Conservation (phyloP, 2,888 invertebrate genomes). For the Scaptomyza reducta region DNA sequence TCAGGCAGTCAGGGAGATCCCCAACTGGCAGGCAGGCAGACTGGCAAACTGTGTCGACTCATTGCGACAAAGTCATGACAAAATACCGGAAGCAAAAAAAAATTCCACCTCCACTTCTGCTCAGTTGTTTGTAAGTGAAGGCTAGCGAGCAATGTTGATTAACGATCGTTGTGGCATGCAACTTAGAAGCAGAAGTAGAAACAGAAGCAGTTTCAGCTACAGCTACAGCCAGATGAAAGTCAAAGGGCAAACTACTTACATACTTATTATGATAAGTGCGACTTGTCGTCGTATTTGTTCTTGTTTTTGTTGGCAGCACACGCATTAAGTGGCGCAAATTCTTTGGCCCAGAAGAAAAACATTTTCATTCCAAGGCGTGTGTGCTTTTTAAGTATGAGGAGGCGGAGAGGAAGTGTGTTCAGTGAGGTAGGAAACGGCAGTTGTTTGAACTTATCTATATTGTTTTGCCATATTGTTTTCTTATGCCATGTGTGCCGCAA, state of each 20-base stretch:
- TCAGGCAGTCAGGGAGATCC: background rate
- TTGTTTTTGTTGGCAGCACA: constrained; percentile 34
- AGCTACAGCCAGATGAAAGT: constrained; percentile 28
- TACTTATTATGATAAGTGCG: constrained; percentile 48
- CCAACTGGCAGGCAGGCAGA: constrained; percentile 1
- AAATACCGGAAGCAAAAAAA: constrained; percentile 53
- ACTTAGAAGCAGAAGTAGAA: background rate
- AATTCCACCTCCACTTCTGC: constrained; percentile 11
- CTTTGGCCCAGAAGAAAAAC: constrained; percentile 67
- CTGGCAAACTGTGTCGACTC: constrained; percentile 43
- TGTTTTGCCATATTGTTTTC: constrained; percentile 80
- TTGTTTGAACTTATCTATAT: constrained; percentile 80
- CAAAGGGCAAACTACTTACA: constrained; percentile 37
- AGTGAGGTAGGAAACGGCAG: constrained; percentile 44
- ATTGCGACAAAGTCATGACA: constrained; percentile 51
- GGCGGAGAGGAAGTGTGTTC: background rate
- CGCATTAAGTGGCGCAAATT: constrained; percentile 66
- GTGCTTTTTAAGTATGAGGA: background rate
- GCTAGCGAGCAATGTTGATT: constrained; percentile 48
- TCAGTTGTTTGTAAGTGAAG: constrained; percentile 21
- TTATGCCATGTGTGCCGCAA: constrained; percentile 74
- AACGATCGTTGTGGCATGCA: constrained; percentile 56
- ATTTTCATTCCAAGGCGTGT: constrained; percentile 75
- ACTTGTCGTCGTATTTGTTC: constrained; percentile 39
- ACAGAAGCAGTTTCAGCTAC: background rate